Conservation (phyloP, 2,888 invertebrate species). For the Enchytraeus crypticus region DNA sequence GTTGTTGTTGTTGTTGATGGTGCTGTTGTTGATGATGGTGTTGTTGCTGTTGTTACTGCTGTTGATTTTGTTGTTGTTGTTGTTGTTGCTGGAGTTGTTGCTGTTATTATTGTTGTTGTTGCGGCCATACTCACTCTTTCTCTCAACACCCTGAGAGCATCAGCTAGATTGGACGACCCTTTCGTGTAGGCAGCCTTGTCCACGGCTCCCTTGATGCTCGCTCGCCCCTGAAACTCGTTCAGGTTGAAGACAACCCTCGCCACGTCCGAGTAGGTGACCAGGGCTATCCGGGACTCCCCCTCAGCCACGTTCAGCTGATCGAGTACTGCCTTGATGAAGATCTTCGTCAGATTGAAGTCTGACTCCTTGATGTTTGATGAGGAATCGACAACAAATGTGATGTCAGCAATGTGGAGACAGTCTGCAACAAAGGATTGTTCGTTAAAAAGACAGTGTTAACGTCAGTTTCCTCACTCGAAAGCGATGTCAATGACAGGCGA, state of each 20-base stretch:
- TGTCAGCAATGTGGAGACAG: constrained; percentile 20
- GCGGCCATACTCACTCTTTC: no score
- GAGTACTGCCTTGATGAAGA: constrained; percentile 17
- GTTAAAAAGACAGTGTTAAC: background rate
- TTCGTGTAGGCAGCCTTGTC: constrained; percentile 31
- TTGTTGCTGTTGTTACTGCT: no score
- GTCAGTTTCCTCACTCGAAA: no score
- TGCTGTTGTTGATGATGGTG: no score
- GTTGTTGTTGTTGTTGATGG: no score
- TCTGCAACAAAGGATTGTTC: constrained; percentile 8
- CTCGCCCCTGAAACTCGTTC: constrained; percentile 22
- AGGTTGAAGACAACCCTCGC: constrained; percentile 26
- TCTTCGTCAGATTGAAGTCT: constrained; percentile 19
- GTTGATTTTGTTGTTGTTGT: no score
- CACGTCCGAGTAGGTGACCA: constrained; percentile 20
- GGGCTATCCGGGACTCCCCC: constrained; percentile 15
- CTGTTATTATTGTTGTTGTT: no score
- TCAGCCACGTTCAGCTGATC: constrained; percentile 22
- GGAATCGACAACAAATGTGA: constrained; percentile 22
- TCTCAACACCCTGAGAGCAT: constrained; percentile 30
- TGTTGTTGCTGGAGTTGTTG: no score
- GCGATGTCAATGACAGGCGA: no score
- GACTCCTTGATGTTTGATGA: constrained; percentile 19
- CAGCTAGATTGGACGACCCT: constrained; percentile 40
- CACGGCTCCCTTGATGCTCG: constrained; percentile 29